Percentiles rank a stretch among this genome's conserved stretches.
Evolutionary conservation across 1,140 invertebrate species (phyloP).

Genomic region (Lordiphosa clarofinis): DNA sequence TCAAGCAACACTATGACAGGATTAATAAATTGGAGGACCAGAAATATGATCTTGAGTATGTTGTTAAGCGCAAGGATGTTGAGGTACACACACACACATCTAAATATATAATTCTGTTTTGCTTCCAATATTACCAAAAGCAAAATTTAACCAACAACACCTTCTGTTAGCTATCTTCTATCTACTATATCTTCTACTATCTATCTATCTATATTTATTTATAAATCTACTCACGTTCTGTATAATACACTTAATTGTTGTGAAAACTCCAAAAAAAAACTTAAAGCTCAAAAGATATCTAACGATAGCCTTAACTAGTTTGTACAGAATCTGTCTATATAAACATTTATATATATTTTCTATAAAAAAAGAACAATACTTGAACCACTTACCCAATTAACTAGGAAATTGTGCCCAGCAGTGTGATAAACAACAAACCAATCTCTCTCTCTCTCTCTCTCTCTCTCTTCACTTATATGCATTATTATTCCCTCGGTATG

Average conservation of each 20-base stretch:
- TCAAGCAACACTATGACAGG: constrained; percentile 92
- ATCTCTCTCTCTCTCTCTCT: constrained; percentile 11
- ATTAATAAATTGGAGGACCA: constrained; percentile 93
- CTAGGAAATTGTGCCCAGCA: constrained; percentile 9
- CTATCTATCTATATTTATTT: constrained; percentile 26
- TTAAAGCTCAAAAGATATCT: constrained; percentile 2
- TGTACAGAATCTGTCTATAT: constrained; percentile 5
- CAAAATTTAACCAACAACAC: constrained; percentile 62
- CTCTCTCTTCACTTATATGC: background rate
- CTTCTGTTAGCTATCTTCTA: constrained; percentile 57
- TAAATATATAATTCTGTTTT: constrained; percentile 21
- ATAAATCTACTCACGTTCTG: constrained; percentile 27
- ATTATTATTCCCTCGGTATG: background rate
- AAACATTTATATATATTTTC: constrained; percentile 7
- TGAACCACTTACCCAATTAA: background rate
- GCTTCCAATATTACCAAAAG: constrained; percentile 46
- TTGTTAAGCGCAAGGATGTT: constrained; percentile 98
- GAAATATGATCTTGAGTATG: constrained; percentile 99
- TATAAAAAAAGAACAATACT: background rate
- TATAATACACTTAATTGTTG: constrained; percentile 54
- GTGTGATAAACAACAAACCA: background rate
- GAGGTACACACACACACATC: constrained; percentile 86
- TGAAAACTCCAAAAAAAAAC: constrained; percentile 19
- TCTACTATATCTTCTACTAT: constrained; percentile 23
- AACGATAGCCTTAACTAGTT: background rate